Percentiles rank a stretch among this genome's conserved stretches.
These are phyloP conservation scores for Laodelphax striatellus DNA, from an alignment of 1,140 invertebrate species.

Conservation along the genomic window DNA sequence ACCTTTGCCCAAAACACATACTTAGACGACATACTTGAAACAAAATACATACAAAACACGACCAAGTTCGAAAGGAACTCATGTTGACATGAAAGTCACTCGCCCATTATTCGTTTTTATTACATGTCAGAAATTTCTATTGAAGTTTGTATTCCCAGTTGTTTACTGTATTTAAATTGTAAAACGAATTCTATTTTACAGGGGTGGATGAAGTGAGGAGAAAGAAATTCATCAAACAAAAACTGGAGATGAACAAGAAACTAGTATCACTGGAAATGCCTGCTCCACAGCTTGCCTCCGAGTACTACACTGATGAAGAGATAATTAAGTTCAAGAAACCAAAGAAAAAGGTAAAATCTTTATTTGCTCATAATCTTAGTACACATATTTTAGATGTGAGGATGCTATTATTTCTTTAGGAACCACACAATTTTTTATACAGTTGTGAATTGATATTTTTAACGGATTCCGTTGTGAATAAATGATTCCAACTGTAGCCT, in stretches of 20 bases:
- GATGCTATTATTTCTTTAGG: neutral
- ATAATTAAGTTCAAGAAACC: slow-evolving; percentile 85
- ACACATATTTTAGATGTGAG: neutral
- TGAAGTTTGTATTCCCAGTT: too few species aligned
- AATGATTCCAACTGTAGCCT: too few species aligned
- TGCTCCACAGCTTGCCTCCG: slow-evolving; percentile 62
- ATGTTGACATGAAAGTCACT: too few species aligned
- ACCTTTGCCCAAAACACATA: too few species aligned
- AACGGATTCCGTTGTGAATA: too few species aligned
- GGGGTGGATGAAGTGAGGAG: slow-evolving; percentile 32
- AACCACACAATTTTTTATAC: neutral
- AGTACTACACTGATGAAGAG: slow-evolving; percentile 81
- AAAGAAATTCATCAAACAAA: slow-evolving; percentile 26
- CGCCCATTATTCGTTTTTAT: too few species aligned
- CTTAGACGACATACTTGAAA: too few species aligned
- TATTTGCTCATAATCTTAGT: neutral
- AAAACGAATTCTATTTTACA: slow-evolving; percentile 20
- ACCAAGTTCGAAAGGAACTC: too few species aligned
- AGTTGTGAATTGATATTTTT: too few species aligned
- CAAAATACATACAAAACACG: too few species aligned
- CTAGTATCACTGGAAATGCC: slow-evolving; percentile 58
- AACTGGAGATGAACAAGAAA: slow-evolving; percentile 46
- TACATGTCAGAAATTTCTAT: too few species aligned
- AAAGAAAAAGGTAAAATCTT: slow-evolving; percentile 67
- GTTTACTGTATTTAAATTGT: too few species aligned